Percentiles rank a stretch among this genome's conserved stretches.
Evolutionary conservation across 2,113 vertebrate genomes (phyloP).

Genomic region (Sorex araneus): DNA sequence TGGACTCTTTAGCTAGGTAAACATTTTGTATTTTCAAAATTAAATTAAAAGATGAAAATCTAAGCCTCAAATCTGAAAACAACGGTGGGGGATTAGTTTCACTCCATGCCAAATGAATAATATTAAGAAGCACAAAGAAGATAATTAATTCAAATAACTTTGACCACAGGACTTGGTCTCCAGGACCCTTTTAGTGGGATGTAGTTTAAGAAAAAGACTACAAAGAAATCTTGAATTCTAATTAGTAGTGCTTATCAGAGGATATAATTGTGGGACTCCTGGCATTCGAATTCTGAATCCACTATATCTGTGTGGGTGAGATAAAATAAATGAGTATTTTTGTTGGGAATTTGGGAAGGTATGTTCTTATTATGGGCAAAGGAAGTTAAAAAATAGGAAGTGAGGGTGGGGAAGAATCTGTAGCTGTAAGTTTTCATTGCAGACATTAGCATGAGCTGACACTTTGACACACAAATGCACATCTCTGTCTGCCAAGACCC

Average conservation of each 20-base stretch:
- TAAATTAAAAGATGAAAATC: slow-evolving; percentile 51
- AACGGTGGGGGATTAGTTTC: slow-evolving; percentile 29
- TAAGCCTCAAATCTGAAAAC: slow-evolving; percentile 20
- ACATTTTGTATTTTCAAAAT: slow-evolving; percentile 49
- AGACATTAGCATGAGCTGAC: not conserved
- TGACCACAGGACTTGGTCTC: not conserved
- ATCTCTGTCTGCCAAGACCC: not conserved
- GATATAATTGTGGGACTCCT: no score
- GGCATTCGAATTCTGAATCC: not conserved
- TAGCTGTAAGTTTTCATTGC: not conserved
- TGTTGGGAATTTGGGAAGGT: not conserved
- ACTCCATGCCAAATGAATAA: not conserved
- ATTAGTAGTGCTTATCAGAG: not conserved
- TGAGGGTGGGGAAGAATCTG: not conserved
- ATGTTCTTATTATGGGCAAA: not conserved
- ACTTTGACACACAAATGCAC: not conserved
- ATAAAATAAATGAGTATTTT: slow-evolving; percentile 17
- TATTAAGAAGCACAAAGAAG: not conserved
- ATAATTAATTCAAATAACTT: slow-evolving; percentile 4
- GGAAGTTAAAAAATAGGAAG: not conserved
- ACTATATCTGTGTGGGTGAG: not conserved
- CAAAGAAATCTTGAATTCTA: not conserved
- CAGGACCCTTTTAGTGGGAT: not conserved
- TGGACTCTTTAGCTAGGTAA: slow-evolving; percentile 11
- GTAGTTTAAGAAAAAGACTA: not conserved